A percentile compares a stretch with the other conserved stretches of the same genome.
Evolutionary conservation across 2,888 invertebrate genomes (phyloP).

Genomic region (Hypercompe scribonia): DNA sequence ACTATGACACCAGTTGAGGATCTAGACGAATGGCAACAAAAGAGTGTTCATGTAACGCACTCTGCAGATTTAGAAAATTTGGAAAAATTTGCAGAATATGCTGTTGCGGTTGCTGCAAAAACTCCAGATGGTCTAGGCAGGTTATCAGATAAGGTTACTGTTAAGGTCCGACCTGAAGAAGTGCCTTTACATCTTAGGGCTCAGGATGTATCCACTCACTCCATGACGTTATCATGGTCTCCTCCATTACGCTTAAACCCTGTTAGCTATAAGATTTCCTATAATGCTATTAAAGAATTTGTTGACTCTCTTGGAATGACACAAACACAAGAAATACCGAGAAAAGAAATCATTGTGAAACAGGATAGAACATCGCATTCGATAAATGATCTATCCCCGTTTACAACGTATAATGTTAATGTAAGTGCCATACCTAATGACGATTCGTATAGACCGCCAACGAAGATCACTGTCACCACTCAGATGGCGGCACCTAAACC

Average conservation of each 20-base stretch:
- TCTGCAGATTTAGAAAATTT: conserved; percentile 96
- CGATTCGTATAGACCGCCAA: conserved; percentile 94
- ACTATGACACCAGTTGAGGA: conserved; percentile 97
- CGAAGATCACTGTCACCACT: conserved; percentile 97
- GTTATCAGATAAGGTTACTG: conserved; percentile 95
- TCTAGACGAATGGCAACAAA: conserved; percentile 96
- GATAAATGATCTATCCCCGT: conserved; percentile 95
- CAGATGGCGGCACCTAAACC: conserved; percentile 98
- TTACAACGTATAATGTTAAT: conserved; percentile 97
- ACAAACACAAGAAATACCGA: conserved; percentile 93
- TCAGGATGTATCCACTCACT: conserved; percentile 96
- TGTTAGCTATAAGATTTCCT: conserved; percentile 95
- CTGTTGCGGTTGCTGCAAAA: conserved; percentile 95
- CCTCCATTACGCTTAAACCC: conserved; percentile 96
- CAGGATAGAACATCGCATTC: conserved; percentile 91
- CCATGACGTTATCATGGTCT: conserved; percentile 96
- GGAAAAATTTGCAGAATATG: conserved; percentile 96
- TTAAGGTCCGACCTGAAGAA: conserved; percentile 96
- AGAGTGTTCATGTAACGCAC: conserved; percentile 93
- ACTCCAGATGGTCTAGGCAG: conserved; percentile 93
- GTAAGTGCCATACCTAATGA: conserved; percentile 96
- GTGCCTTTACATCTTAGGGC: conserved; percentile 95
- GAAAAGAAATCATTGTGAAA: conserved; percentile 90
- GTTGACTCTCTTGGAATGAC: conserved; percentile 97
- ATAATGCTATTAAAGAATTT: conserved; percentile 97